Conservation (phyloP, 2,888 invertebrate genomes). For the Craniophora ligustri region DNA sequence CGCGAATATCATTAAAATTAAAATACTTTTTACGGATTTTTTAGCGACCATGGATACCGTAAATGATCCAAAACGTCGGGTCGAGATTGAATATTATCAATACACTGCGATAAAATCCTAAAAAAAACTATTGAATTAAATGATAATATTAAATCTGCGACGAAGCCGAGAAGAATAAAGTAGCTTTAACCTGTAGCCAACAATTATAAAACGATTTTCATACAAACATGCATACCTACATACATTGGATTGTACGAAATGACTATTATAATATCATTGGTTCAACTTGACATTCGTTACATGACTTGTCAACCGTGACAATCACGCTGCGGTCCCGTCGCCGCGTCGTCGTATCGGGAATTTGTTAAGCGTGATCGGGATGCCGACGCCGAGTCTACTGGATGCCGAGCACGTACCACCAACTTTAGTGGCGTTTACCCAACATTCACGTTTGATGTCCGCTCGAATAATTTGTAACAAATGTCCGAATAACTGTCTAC, state of each 20-base stretch:
- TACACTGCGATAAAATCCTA: no score
- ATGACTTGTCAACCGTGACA: conserved; percentile 62
- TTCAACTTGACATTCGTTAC: conserved; percentile 51
- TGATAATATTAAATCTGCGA: no score
- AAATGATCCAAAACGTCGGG: no score
- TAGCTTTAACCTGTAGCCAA: no score
- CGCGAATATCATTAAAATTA: no score
- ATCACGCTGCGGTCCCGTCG: conserved; percentile 56
- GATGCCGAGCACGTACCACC: conserved; percentile 63
- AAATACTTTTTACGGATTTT: no score
- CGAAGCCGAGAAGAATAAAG: no score
- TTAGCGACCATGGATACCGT: no score
- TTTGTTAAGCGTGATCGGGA: conserved; percentile 71
- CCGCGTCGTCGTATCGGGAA: conserved; percentile 66
- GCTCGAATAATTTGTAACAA: conserved; percentile 46
- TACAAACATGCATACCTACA: conserved; percentile 27
- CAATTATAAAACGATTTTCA: background rate
- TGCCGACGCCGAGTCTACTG: conserved; percentile 49
- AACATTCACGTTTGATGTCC: conserved; percentile 41
- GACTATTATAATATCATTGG: no score
- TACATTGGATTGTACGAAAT: no score
- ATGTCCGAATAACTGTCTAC: conserved; percentile 34
- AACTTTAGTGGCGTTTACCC: conserved; percentile 66
- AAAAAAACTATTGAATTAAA: no score
- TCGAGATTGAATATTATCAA: no score